phyloP scores from a whole-genome alignment of 2,888 invertebrate species.

The Limnephilus rhombicus region DNA sequence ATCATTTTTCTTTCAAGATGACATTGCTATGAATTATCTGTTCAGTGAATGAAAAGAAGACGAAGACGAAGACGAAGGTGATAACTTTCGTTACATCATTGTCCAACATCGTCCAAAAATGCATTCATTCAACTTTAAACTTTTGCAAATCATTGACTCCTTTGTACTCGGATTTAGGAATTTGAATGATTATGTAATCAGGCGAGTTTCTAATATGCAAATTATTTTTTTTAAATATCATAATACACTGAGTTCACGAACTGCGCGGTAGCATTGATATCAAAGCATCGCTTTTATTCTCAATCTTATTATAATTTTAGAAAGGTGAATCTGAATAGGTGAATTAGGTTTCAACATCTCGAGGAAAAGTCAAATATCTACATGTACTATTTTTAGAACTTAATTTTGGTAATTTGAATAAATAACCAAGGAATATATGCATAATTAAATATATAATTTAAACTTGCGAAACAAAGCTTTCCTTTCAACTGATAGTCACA shows the following conservation, averaged over 20 bases:
- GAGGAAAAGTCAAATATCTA: background rate
- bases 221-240: background rate
- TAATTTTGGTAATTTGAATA: background rate
- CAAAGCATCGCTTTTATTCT: background rate
- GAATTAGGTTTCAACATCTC: background rate
- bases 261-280: background rate
- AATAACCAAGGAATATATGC: background rate
- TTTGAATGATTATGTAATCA: background rate
- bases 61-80: background rate
- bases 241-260: background rate
- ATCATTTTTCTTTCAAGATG: background rate
- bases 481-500: background rate
- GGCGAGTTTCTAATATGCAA: background rate
- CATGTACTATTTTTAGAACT: background rate
- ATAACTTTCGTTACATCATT: background rate
- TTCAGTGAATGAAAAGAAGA: background rate
- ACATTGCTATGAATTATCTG: background rate
- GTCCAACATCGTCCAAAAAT: background rate
- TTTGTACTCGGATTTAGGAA: background rate
- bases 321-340: background rate
- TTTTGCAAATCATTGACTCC: background rate
- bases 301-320: background rate
- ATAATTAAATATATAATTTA: background rate
- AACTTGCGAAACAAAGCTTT: background rate
- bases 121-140: background rate